Evolutionary conservation across 2,888 invertebrate genomes (phyloP), one percentile per base, ranked within the genome.

Genomic region (Stegophylla sp.): DNA sequence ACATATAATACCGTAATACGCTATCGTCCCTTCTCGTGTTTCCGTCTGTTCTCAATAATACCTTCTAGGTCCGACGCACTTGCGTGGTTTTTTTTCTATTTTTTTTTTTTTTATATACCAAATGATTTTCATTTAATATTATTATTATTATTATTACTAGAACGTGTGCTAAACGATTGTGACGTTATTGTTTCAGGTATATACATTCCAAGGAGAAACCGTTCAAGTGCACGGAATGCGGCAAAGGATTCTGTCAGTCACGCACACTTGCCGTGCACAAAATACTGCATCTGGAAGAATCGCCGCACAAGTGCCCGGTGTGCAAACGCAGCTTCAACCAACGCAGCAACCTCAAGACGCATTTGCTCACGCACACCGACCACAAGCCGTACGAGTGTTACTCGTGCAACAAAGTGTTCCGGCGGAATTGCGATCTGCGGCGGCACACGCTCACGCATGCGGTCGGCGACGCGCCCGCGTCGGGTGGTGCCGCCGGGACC

Each of bases 201-300:
- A 98, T 98, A 84, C 98, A 98, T 88, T 96, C 96, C 84, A 98
- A 98, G 86, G 97, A 98, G 88, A 98, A 98, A 87, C 98, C 98
- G 0, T 98, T 98, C 88, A 98, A 97, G 86, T 99, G 98, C 87
- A 91, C 90, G 3, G 94, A 97, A 85, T 98, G 98, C 87, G 97
- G 97, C 64, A 98, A 98, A 88, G 98, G 98, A 5, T 98, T 99
- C 88, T 99, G 98, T 87, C 98, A 98, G 86, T 95, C 96, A 28
- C 90, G 98, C 73, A 98, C 98, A 0, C 88, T 98, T 84, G 96
- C 97, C 1, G 97, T 97, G 1, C 98, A 98, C 88, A 94, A 94
- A 87, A 95, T 96, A 83, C 90, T 96, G 10, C 96, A 96, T 87
- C 93, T 95, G 93, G 95, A 96, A 86, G 95, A 96, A 86, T 95